phyloP scores from a whole-genome alignment of 1,140 invertebrate species.

The Trachymyrmex septentrionalis region DNA sequence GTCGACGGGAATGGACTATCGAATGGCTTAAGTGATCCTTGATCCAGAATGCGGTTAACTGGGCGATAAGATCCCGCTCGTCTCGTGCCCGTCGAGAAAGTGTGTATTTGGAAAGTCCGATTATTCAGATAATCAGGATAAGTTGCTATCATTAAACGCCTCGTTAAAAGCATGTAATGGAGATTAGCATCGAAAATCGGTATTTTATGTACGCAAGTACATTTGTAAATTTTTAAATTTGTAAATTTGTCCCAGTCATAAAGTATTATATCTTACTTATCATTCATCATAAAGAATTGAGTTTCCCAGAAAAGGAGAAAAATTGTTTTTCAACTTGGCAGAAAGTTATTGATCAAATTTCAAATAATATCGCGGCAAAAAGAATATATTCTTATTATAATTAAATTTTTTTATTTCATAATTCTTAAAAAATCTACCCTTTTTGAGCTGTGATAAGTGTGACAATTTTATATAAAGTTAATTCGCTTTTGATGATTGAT shows the following conservation, averaged over 20 bases:
- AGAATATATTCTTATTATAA: no score
- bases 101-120: conserved; percentile 36
- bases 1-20: conserved; percentile 40
- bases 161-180: neutral
- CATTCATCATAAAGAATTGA: no score
- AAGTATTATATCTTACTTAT: neutral
- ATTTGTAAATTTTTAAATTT: neutral
- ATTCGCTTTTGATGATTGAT: no score
- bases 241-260: neutral
- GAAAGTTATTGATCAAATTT: no score
- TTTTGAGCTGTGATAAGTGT: no score
- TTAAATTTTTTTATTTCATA: no score
- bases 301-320: no score
- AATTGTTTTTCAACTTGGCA: no score
- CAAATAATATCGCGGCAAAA: no score
- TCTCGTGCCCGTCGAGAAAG: neutral
- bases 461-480: no score
- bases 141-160: neutral
- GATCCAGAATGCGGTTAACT: conserved; percentile 37
- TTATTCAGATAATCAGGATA: neutral
- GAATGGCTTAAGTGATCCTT: conserved; percentile 51
- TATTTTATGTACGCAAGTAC: neutral
- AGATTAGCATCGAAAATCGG: neutral
- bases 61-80: conserved; percentile 9
- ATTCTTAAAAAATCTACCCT: no score